Percentiles rank a stretch among this genome's conserved stretches.
Evolutionary conservation across 2,113 vertebrate species (phyloP).

Genomic region (Excalfactoria chinensis): DNA sequence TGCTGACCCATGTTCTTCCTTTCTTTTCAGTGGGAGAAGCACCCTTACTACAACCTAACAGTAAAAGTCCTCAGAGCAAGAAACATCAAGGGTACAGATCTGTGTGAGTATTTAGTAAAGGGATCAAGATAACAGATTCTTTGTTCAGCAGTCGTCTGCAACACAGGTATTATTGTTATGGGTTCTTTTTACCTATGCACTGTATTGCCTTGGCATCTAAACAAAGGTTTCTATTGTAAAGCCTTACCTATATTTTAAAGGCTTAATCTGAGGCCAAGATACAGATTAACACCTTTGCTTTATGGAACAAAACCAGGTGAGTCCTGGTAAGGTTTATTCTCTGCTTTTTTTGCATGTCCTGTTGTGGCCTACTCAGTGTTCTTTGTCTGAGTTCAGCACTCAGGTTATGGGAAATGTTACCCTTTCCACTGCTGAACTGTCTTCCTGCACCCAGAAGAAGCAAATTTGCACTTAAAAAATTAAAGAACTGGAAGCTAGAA

Average conservation of each 20-base stretch:
- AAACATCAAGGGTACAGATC: slow-evolving; percentile 77
- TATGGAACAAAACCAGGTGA: neutral
- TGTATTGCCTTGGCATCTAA: neutral
- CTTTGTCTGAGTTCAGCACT: neutral
- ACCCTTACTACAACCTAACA: slow-evolving; percentile 81
- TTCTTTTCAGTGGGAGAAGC: slow-evolving; percentile 78
- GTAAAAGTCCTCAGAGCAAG: slow-evolving; percentile 80
- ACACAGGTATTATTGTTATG: neutral
- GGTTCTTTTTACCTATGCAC: neutral
- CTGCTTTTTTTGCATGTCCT: neutral
- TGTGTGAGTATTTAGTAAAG: slow-evolving; percentile 74
- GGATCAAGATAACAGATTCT: neutral
- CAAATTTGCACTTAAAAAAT: neutral
- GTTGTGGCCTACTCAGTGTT: neutral
- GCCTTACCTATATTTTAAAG: neutral
- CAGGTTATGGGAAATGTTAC: neutral
- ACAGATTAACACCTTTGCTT: neutral
- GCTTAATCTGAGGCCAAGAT: neutral
- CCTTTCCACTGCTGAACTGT: neutral
- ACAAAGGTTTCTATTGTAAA: neutral
- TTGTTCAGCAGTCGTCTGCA: neutral
- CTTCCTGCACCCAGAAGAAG: neutral
- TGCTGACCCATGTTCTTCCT: neutral
- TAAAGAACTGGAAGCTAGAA: too few relatives aligned
- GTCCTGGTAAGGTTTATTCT: neutral